Percentiles rank a stretch among this genome's conserved stretches.
Evolutionary conservation across 2,888 invertebrate species (phyloP).

Genomic region (Poecilus cupreus): DNA sequence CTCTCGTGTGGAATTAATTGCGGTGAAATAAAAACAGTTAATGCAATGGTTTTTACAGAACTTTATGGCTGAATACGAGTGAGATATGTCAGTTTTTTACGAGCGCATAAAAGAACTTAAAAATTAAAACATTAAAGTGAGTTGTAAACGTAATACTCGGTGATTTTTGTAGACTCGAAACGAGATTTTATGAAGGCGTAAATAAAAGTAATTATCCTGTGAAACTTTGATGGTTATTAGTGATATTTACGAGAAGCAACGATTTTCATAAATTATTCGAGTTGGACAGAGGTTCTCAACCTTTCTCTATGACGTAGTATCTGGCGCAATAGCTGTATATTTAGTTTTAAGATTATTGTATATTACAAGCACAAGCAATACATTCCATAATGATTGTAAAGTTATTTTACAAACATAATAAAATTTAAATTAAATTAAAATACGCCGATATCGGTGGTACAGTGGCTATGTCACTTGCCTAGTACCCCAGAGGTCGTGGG

Average conservation of each 20-base stretch:
- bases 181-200: constrained; percentile 24
- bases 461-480: too few relatives aligned
- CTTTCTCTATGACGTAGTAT: too few relatives aligned
- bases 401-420: too few relatives aligned
- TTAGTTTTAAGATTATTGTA: too few relatives aligned
- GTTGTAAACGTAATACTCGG: constrained; percentile 11
- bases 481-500: too few relatives aligned
- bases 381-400: too few relatives aligned
- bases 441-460: too few relatives aligned
- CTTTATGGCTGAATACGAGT: neutral
- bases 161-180: constrained; percentile 1
- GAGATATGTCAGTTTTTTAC: constrained; percentile 5
- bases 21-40: neutral
- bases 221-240: neutral
- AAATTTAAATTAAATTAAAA: too few relatives aligned
- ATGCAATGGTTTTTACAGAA: neutral
- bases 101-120: constrained; percentile 8
- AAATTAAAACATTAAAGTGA: constrained; percentile 30
- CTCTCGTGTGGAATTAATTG: neutral
- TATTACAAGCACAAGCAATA: too few relatives aligned
- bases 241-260: neutral
- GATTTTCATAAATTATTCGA: neutral
- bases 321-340: too few relatives aligned
- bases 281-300: too few relatives aligned
- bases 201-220: constrained; percentile 3